These are phyloP conservation scores for Tetragonisca angustula DNA, from an alignment of 2,888 invertebrate species.

Conservation along the genomic window DNA sequence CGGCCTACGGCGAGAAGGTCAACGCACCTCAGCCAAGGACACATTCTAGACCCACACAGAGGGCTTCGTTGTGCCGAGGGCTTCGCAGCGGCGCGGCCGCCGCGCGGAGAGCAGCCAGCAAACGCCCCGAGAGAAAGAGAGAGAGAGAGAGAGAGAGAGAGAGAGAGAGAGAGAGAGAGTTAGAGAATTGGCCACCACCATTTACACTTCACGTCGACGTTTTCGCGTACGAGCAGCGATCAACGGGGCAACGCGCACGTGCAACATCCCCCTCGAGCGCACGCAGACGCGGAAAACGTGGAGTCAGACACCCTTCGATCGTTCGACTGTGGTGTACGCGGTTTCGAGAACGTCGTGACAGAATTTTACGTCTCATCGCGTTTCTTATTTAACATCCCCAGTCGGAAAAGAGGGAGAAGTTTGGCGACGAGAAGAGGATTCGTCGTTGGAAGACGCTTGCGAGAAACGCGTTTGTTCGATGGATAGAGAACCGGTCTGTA, in stretches of 20 bases:
- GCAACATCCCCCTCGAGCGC: slow-evolving; percentile 9
- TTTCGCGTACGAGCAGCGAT: slow-evolving; percentile 16
- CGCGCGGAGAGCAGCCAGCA: slow-evolving; percentile 13
- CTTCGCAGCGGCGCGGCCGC: slow-evolving; percentile 23
- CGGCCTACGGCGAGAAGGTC: slow-evolving; percentile 78
- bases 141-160: neutral
- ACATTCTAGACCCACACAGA: slow-evolving; percentile 81
- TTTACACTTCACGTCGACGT: slow-evolving; percentile 1
- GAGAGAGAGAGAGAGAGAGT: neutral
- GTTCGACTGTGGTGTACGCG: too few relatives aligned
- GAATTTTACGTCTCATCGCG: too few relatives aligned
- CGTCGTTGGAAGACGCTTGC: too few relatives aligned
- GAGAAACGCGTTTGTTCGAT: too few relatives aligned
- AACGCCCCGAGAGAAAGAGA: slow-evolving; percentile 2
- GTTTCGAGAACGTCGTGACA: too few relatives aligned
- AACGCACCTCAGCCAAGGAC: slow-evolving; percentile 83
- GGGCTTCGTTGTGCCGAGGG: slow-evolving; percentile 63
- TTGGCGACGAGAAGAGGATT: too few relatives aligned
- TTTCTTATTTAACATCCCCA: too few relatives aligned
- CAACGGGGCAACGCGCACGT: slow-evolving; percentile 39
- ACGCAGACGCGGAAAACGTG: slow-evolving; percentile 4
- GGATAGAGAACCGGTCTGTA: too few relatives aligned
- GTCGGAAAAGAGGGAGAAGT: too few relatives aligned
- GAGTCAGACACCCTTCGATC: neutral
- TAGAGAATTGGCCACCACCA: neutral